Percentiles rank a stretch among this genome's conserved stretches.
Conservation (phyloP, 2,888 invertebrate species). For the Beris morrisii region DNA sequence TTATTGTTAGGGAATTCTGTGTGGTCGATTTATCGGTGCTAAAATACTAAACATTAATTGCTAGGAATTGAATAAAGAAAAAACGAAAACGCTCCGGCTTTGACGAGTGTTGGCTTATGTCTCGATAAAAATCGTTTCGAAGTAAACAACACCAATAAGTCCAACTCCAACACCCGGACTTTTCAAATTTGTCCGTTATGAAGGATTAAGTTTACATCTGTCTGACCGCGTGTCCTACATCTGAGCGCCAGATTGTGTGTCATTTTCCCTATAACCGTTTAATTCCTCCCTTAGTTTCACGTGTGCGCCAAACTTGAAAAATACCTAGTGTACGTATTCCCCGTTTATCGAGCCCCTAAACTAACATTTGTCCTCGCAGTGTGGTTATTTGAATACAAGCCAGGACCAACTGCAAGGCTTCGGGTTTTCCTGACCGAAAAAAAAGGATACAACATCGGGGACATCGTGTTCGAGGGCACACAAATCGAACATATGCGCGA, state of each 20-base stretch:
- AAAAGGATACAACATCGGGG: slow-evolving; percentile 17
- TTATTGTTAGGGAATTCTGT: too few species aligned
- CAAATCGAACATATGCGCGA: slow-evolving; percentile 17
- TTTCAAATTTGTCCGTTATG: slow-evolving; percentile 24
- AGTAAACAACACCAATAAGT: too few species aligned
- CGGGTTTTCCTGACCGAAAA: neutral
- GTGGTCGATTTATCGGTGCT: too few species aligned
- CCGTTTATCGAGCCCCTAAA: slow-evolving; percentile 21
- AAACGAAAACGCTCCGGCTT: too few species aligned
- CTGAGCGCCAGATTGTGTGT: slow-evolving; percentile 20
- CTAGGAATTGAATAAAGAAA: too few species aligned
- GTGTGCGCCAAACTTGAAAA: neutral
- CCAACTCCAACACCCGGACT: too few species aligned
- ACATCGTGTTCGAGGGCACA: neutral
- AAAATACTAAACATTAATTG: too few species aligned
- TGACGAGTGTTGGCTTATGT: too few species aligned
- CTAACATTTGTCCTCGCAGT: slow-evolving; percentile 26
- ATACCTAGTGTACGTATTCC: neutral
- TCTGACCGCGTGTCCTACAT: slow-evolving; percentile 22
- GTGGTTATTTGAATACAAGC: slow-evolving; percentile 24
- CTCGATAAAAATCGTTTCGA: too few species aligned
- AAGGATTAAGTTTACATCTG: slow-evolving; percentile 29
- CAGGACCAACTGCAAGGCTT: slow-evolving; percentile 27
- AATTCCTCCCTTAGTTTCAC: slow-evolving; percentile 18
- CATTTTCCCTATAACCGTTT: slow-evolving; percentile 30